These are phyloP conservation scores for Tauraco erythrolophus DNA, from an alignment of 2,113 vertebrate species.

Conservation along the genomic window DNA sequence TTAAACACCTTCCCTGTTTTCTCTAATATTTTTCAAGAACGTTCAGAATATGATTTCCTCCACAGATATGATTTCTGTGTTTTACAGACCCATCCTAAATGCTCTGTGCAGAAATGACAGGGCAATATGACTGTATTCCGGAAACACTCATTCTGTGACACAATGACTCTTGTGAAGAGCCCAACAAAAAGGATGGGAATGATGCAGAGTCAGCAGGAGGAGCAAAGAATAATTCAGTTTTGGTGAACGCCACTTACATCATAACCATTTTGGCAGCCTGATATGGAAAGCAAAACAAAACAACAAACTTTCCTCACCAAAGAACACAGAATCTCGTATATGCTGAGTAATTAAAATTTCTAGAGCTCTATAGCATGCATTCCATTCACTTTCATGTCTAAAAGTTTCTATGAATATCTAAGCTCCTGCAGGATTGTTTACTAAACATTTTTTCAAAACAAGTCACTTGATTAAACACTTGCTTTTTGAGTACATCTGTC, in stretches of 20 bases:
- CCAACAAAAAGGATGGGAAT: not conserved
- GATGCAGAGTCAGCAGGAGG: not conserved
- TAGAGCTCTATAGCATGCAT: not conserved
- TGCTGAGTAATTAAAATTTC: not conserved
- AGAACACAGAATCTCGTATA: not conserved
- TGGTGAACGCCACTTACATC: not conserved
- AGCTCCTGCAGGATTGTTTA: not conserved
- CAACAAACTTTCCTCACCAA: not conserved
- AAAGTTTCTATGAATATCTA: not conserved
- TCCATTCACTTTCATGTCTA: not conserved
- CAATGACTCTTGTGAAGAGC: not conserved
- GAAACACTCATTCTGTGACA: not conserved
- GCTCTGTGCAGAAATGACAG: not conserved
- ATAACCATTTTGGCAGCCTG: not conserved
- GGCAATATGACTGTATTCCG: not conserved
- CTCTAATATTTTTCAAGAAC: not conserved
- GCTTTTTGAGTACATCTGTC: not conserved
- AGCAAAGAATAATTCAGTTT: not conserved
- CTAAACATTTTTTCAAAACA: not conserved
- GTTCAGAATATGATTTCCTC: not conserved
- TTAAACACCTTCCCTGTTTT: not conserved
- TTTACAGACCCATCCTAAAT: not conserved
- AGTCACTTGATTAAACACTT: not conserved
- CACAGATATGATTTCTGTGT: not conserved
- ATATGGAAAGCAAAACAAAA: not conserved